A percentile compares a stretch with the other conserved stretches of the same genome.
phyloP scores from a whole-genome alignment of 1,140 invertebrate genomes.

The Papilio dardanus region DNA sequence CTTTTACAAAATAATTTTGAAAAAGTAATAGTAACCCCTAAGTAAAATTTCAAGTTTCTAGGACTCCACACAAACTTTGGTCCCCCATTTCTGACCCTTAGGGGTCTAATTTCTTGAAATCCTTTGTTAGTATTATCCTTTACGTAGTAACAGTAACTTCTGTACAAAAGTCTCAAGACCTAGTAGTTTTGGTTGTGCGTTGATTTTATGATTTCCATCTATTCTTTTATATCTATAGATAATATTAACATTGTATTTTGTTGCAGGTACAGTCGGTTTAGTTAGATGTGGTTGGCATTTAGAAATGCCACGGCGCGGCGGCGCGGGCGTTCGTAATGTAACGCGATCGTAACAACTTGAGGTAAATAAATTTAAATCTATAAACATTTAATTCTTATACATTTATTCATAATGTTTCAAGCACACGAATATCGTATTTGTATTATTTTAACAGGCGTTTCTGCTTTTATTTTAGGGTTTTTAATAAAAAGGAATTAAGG shows the following conservation, averaged over 20 bases:
- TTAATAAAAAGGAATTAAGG: too few species aligned
- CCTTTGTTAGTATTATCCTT: too few species aligned
- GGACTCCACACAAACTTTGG: too few species aligned
- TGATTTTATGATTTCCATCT: too few species aligned
- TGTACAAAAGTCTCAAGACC: too few species aligned
- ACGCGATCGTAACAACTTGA: constrained; percentile 22
- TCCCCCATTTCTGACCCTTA: too few species aligned
- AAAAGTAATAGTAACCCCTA: too few species aligned
- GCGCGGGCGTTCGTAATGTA: not conserved
- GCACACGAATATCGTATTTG: not conserved
- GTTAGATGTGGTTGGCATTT: constrained; percentile 12
- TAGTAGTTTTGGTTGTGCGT: too few species aligned
- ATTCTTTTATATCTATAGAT: not conserved
- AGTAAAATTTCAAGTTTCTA: too few species aligned
- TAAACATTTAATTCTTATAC: constrained; percentile 7
- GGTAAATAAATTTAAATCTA: constrained; percentile 32
- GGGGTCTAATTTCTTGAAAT: too few species aligned
- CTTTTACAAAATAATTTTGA: too few species aligned
- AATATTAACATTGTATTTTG: not conserved
- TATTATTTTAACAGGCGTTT: not conserved
- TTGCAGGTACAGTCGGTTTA: constrained; percentile 5
- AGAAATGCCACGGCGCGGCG: constrained; percentile 10
- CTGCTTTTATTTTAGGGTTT: not conserved
- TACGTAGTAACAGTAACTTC: too few species aligned
- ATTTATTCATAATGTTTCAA: not conserved